Evolutionary conservation across 2,888 invertebrate genomes (phyloP), one percentile per base, ranked within the genome.

Genomic region (Diplazon laetatorius): DNA sequence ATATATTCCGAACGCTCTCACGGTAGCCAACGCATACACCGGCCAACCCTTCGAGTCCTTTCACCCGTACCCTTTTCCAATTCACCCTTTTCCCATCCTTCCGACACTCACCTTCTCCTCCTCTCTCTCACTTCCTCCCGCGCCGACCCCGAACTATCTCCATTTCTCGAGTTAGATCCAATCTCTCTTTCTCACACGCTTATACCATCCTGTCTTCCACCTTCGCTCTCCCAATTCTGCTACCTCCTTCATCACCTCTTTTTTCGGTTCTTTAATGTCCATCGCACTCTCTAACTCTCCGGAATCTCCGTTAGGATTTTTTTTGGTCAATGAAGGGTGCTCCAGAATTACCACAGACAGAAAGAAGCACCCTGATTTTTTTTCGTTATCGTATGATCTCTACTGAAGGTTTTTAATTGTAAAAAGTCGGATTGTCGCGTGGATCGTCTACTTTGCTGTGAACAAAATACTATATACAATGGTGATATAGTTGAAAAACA

Each of bases 1-100:
- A 89, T 89, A n/a, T n/a, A 89, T 88, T 87, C 87, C 83, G 76
- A 71, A 46, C 71, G 35, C 71, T 46, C 76, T 71, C 52, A 10
- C 39, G 50, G 39, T 59, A 59, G 59, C 50, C 37, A 66, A 62
- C 62, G 18, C 25, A 16, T 46, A 81, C 78, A 73, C 46, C 39
- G 63, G 57, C 57, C 55, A 18, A 22, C 57, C 30, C n/a, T n/a
- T n/a, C n/a, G n/a, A n/a, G n/a, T n/a, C n/a, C n/a, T n/a, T n/a
- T n/a, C n/a, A n/a, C n/a, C 69, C 37, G 20, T 57, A 46, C 35
- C 69, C 69, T 46, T 39, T 48, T 20, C 48, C 78, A 48, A 30
- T 30, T 2, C 22, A 76, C 71, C 63, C 59, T 78, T 70, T 73
- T 73, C 62, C 76, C 72, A 69, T 42, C 22, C 52, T 73, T 73